Base-by-base conservation (phyloP, 2,797 vertebrate species). In the Strix occidentalis region DNA sequence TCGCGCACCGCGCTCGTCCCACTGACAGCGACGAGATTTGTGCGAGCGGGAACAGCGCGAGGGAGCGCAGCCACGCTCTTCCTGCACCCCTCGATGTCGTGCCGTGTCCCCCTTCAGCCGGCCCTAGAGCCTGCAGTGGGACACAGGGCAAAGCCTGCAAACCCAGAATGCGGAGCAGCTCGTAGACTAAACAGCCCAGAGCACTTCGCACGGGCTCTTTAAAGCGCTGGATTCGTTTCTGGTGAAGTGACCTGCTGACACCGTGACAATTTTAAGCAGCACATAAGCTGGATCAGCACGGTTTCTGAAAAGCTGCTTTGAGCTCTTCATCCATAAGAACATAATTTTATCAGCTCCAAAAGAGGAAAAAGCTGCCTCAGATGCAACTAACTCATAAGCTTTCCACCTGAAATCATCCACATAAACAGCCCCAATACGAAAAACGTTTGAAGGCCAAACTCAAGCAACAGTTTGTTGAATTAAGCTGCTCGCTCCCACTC, bases 171-270 rank as follows among this genome's bases (percentile, higher is more conserved):
- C 12, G 10, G 2, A 18, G 39, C 69, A 19, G 61, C 45, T 17
- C 1, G 7, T 0, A 33, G 75, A 13, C 25, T 1, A 10, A 28
- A 20, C 6, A 8, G 6, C 16, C 3, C 35, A 21, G 41, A 24
- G 14, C 9, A 2, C 18, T 33, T 24, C 15, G 57, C 39, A 14
- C 0, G 0, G 58, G 23, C 39, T 33, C 41, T 41, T 41, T 16
- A 19, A 14, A 12, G 8, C 71, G 8, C 7, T 3, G 2, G 2
- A 24, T 33, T 18, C 58, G 4, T 23, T 58, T 20, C 35, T 33
- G 8, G 25, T 3, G 37, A 25, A 65, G 14, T 4, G 19, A 56
- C 37, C 65, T 6, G 35, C 65, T 58, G 35, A 7, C 41, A 37
- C 5, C 6, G 2, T 4, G 77, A 37, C 43, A 41, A 8, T 17